Evolutionary conservation across 1,140 invertebrate species (phyloP), one percentile per base, ranked within the genome.

Genomic region (Papilio helenus): DNA sequence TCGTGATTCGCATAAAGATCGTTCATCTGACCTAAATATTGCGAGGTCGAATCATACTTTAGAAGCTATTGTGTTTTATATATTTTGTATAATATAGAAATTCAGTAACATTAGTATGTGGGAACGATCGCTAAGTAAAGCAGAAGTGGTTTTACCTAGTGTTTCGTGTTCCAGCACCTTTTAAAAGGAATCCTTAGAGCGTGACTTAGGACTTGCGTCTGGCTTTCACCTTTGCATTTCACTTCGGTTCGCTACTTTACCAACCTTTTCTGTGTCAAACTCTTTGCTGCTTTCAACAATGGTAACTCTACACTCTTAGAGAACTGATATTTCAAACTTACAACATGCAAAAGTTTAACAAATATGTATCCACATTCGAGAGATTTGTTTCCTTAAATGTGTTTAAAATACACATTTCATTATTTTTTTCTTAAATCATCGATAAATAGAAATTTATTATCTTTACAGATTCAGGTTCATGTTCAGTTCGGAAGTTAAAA

Each of bases 101-200:
- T 65, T 61, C 14, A 65, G 61, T 65, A 65, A 65, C 23, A 29
- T 68, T 34, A 68, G 26, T 68, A 68, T 72, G 71, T 12, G 44
- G 14, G 4, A 74, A 3, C 72, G 20, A 51, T 74, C 72, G 44
- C 39, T 49, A 1, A 74, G 72, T 74, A 1, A 29, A 8, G n/a
- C 39, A 23, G 44, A 49, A 74, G 72, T 74, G 72, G 42, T 46
- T 44, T 49, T 74, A 74, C 44, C 72, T 49, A 46, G 72, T 49
- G 72, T 74, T 74, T 74, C 72, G n/a, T 42, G 72, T 74, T 74
- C 1, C 72, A 46, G 72, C 42, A 49, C 42, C 44, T 74, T 74
- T 74, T 74, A 74, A 74, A 74, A 74, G 72, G 72, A 74, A 74
- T 74, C 72, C 72, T 74, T 49, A 29, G 72, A 74, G 72, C 72